A percentile compares a stretch with the other conserved stretches of the same genome.
Conservation (phyloP, 2,888 invertebrate genomes). For the Coenonympha glycerion region DNA sequence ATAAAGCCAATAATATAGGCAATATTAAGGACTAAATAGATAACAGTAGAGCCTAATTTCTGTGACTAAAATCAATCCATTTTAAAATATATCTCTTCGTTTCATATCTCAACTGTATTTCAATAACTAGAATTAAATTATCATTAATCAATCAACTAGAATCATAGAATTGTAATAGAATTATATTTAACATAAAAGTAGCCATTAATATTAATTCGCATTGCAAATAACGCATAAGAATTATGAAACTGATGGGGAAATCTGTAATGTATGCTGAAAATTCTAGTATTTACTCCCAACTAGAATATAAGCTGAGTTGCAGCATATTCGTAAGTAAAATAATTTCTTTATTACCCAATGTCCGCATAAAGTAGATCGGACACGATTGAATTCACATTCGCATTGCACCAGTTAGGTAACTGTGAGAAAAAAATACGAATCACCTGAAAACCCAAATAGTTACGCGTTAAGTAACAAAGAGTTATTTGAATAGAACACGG, state of each 20-base stretch:
- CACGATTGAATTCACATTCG: conserved; percentile 50
- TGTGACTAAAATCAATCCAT: too few relatives aligned
- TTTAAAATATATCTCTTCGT: too few relatives aligned
- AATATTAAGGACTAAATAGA: too few relatives aligned
- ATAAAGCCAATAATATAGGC: too few relatives aligned
- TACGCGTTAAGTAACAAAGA: conserved; percentile 14
- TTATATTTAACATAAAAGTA: too few relatives aligned
- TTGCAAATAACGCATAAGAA: not conserved
- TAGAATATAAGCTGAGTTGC: conserved; percentile 22
- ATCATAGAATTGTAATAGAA: too few relatives aligned
- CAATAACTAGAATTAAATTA: too few relatives aligned
- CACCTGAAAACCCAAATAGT: conserved; percentile 41
- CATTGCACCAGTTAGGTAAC: conserved; percentile 42
- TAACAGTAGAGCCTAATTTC: too few relatives aligned
- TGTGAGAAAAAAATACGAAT: conserved; percentile 35
- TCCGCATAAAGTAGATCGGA: conserved; percentile 17
- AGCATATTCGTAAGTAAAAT: too few relatives aligned
- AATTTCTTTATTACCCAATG: conserved; percentile 7
- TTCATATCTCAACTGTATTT: too few relatives aligned
- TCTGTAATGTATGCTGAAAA: not conserved
- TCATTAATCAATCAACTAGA: too few relatives aligned
- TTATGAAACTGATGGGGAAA: not conserved
- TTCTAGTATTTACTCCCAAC: conserved; percentile 1
- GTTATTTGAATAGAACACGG: conserved; percentile 22
- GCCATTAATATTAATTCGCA: not conserved